Evolutionary conservation across 2,113 vertebrate genomes (phyloP), one percentile per base, ranked within the genome.

Genomic region (Cyrtonyx montezumae): DNA sequence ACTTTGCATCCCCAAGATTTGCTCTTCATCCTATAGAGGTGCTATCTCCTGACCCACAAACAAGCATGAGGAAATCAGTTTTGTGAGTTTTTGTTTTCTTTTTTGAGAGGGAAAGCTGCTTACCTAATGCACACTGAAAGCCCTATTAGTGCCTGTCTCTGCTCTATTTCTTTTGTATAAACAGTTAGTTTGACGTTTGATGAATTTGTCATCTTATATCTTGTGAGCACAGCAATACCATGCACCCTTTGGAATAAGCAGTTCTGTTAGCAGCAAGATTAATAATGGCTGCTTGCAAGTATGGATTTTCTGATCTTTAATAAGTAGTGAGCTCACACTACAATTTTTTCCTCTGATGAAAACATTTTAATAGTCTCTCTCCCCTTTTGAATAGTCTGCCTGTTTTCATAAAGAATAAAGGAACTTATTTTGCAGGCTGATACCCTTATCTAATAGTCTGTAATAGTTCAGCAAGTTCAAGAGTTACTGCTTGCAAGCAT

Each of bases 311-410:
- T 91, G 63, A 73, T 91, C 55, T 88, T 83, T 90, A 94, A 69
- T 87, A 93, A 91, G 71, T 67, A 74, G 46, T 80, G 63, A 95
- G 85, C 66, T 83, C 79, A 80, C 49, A 63, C 32, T 88, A 70
- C 77, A 77, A 43, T 91, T 94, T 88, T 91, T 91, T 17, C 79
- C 67, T 28, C 71, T 63, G 82, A 93, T 94, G 45, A 87, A 93
- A 87, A 77, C 46, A 74, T 75, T 96, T 93, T 90, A 83, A 79
- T 87, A 91, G 84, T 90, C 69, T 90, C 69, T 90, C 82, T 90
- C 58, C 85, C 67, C 71, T 59, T 79, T 83, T 88, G 79, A 83
- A 70, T 74, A 49, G 32, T 87, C 56, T 88, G 67, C 45, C 42
- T 87, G 16, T 87, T 95, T 74, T 74, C 67, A 90, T 84, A 55